phyloP scores from a whole-genome alignment of 2,113 vertebrate species.

The Reinhardtius hippoglossoides region DNA sequence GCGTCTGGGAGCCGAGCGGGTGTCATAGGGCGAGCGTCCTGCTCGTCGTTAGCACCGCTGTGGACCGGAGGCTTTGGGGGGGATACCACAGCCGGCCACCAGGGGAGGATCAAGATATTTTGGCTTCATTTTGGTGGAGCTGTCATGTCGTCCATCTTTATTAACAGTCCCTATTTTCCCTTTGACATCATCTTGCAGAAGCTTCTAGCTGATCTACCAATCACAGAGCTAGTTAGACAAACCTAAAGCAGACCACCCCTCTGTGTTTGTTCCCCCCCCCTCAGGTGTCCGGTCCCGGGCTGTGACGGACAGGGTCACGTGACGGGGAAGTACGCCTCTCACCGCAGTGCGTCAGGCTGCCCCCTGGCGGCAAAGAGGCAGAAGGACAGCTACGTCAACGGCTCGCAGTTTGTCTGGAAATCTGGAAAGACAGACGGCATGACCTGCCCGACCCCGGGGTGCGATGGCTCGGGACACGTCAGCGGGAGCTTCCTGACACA shows the following conservation, averaged over 20 bases:
- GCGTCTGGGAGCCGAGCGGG: conserved; percentile 25
- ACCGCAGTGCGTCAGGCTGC: conserved; percentile 97
- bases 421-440: conserved; percentile 98
- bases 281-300: conserved; percentile 96
- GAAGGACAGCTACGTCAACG: conserved; percentile 92
- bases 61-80: neutral
- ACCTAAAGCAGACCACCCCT: neutral
- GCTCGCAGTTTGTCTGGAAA: conserved; percentile 96
- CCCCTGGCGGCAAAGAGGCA: conserved; percentile 96
- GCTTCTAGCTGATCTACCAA: neutral
- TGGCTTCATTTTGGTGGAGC: too few species aligned
- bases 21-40: neutral
- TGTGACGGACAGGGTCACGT: conserved; percentile 98
- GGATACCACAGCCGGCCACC: neutral
- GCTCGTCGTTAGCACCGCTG: neutral
- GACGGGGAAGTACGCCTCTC: conserved; percentile 97
- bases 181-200: too few species aligned
- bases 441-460: conserved; percentile 96
- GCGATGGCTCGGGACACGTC: conserved; percentile 96
- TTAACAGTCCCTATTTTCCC: too few species aligned
- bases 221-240: neutral
- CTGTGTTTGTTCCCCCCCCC: neutral
- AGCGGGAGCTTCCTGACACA: conserved; percentile 98
- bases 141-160: too few species aligned
- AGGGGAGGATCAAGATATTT: neutral